Percentiles rank a stretch among this genome's conserved stretches.
These are phyloP conservation scores for Harpagoxenus sublaevis DNA, from an alignment of 2,888 invertebrate genomes.

Conservation along the genomic window DNA sequence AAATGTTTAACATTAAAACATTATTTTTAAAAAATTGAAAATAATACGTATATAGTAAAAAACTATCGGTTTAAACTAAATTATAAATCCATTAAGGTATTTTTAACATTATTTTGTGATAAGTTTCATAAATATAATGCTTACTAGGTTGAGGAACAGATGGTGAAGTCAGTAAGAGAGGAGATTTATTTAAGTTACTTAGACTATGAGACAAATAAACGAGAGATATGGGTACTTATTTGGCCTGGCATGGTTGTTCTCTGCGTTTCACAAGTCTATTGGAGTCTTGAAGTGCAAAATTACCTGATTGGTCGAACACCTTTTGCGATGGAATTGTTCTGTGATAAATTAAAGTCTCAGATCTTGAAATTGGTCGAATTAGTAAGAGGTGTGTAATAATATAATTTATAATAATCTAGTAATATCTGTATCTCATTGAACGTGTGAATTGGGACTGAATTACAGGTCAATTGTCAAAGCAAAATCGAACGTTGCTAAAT, in stretches of 20 bases:
- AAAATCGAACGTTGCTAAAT: conserved; percentile 92
- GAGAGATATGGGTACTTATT: conserved; percentile 91
- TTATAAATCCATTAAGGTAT: too few species aligned
- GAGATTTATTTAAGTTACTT: conserved; percentile 90
- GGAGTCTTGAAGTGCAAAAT: conserved; percentile 93
- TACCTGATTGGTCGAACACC: conserved; percentile 89
- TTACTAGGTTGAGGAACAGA: conserved; percentile 92
- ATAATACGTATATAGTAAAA: too few species aligned
- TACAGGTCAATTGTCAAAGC: conserved; percentile 90
- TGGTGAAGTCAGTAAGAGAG: conserved; percentile 91
- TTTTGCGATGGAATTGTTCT: conserved; percentile 88
- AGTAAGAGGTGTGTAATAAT: conserved; percentile 86
- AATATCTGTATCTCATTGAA: neutral
- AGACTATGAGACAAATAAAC: conserved; percentile 88
- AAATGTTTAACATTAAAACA: too few species aligned
- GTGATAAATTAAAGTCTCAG: conserved; percentile 88
- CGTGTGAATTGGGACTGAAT: neutral
- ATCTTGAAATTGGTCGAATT: conserved; percentile 92
- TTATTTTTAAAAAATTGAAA: too few species aligned
- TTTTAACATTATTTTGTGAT: too few species aligned
- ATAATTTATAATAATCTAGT: neutral
- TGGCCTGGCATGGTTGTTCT: conserved; percentile 95
- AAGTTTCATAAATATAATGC: neutral
- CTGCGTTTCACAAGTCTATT: conserved; percentile 93
- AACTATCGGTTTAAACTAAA: too few species aligned